Percentiles rank a stretch among this genome's conserved stretches.
These are phyloP conservation scores for Pachyrhynchus sulphureomaculatus DNA, from an alignment of 1,140 invertebrate genomes.

Conservation along the genomic window DNA sequence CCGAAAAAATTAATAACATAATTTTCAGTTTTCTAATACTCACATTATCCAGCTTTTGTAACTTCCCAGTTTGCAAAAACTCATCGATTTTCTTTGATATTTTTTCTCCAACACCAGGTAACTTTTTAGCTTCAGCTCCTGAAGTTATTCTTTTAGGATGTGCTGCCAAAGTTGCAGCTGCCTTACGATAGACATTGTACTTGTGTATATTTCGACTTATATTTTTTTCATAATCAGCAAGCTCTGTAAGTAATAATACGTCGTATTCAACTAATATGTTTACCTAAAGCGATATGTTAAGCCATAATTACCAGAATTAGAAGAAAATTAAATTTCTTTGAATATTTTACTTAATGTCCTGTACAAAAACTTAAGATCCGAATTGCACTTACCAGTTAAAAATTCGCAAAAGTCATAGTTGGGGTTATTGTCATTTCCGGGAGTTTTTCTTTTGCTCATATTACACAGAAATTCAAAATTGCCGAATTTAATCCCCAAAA, in stretches of 20 bases:
- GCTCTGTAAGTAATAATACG: no score
- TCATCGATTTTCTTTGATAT: constrained; percentile 83
- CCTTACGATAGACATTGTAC: constrained; percentile 79
- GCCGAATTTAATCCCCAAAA: no score
- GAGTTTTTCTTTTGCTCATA: constrained; percentile 66
- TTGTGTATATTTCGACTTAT: constrained; percentile 56
- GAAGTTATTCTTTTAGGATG: constrained; percentile 63
- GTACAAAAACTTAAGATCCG: no score
- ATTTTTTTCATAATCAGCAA: constrained; percentile 46
- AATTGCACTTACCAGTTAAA: constrained; percentile 38
- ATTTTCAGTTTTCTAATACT: no score
- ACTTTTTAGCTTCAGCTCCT: constrained; percentile 71
- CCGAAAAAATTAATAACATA: no score
- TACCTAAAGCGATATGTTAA: no score
- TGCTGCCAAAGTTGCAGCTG: constrained; percentile 64
- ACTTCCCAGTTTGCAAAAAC: constrained; percentile 73
- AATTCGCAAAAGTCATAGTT: constrained; percentile 64
- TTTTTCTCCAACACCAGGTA: constrained; percentile 77
- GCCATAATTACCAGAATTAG: no score
- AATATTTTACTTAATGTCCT: no score
- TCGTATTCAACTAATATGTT: no score
- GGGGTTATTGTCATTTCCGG: constrained; percentile 54
- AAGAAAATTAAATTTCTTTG: no score
- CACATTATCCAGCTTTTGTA: constrained; percentile 75
- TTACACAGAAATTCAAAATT: constrained; percentile 2